Conservation (phyloP, 2,797 vertebrate genomes). For the Squalus acanthias region DNA sequence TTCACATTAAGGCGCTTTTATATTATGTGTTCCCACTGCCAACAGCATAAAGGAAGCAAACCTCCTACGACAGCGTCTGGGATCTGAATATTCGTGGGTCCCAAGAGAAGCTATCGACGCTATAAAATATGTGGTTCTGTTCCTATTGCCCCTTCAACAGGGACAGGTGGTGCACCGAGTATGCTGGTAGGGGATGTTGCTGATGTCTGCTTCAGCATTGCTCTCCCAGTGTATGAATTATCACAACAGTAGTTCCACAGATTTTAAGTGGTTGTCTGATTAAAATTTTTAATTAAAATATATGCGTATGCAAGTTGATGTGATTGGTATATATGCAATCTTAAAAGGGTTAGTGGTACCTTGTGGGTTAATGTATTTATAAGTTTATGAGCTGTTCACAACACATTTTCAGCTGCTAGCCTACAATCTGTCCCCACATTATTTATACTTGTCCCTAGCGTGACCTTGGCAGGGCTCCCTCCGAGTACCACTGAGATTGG, state of each 20-base stretch:
- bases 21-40: neutral
- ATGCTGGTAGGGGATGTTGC: neutral
- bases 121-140: neutral
- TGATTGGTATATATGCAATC: neutral
- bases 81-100: neutral
- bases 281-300: neutral
- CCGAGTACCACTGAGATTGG: neutral
- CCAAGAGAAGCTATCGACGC: neutral
- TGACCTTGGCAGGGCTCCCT: neutral
- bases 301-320: neutral
- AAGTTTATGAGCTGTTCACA: neutral
- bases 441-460: neutral
- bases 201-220: neutral
- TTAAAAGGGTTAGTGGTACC: neutral
- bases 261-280: neutral
- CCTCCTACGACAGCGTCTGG: neutral
- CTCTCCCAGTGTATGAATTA: neutral
- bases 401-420: neutral
- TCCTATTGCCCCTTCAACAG: neutral
- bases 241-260: neutral
- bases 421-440: neutral
- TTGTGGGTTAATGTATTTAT: neutral
- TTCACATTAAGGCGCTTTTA: neutral
- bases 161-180: neutral
- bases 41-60: neutral